Evolutionary conservation across 1,140 invertebrate species (phyloP), one percentile per base, ranked within the genome.

Genomic region (Agrypnia vestita): DNA sequence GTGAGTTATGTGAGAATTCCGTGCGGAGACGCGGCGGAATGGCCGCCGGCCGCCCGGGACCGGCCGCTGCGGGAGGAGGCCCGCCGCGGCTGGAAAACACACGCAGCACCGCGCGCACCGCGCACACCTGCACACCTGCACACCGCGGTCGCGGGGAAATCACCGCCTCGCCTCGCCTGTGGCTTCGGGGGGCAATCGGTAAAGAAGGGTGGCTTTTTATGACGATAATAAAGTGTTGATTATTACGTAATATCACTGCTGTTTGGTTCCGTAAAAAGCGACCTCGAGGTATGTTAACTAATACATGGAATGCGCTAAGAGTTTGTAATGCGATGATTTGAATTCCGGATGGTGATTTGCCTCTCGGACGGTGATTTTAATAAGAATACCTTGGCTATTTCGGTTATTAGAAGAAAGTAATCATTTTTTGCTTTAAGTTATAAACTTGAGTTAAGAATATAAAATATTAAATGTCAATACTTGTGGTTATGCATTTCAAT

Each of bases 1-100:
- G 67, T 71, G 67, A 71, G 46, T 71, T 71, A 71, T 71, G 67
- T 71, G 46, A 11, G 47, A 61, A 76, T 61, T 76, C 59, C 73
- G 59, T 76, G 73, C 15, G 43, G 17, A 62, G 44, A 61, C 44
- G 73, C 56, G 61, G 61, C 61, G 73, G 59, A 76, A 21, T 76
- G 73, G 62, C 73, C 73, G 15, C 73, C n/a, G 17, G 56, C 49
- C 4, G 46, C 25, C 19, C 10, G 11, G 17, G 12, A 25, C 46
- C 9, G 43, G 11, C 8, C 6, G 21, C 3, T n/a, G 35, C n/a
- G 11, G 12, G 49, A 51, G 35, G 10, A 13, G 25, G 19, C 25
- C 13, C 19, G 21, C 13, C 61, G n/a, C 49, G 11, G 49, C 8
- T 51, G 49, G 49, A 51, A 15, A 15, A 51, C 1, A n/a, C n/a